phyloP scores from a whole-genome alignment of 2,888 invertebrate species.

The Hedychridium roseum region DNA sequence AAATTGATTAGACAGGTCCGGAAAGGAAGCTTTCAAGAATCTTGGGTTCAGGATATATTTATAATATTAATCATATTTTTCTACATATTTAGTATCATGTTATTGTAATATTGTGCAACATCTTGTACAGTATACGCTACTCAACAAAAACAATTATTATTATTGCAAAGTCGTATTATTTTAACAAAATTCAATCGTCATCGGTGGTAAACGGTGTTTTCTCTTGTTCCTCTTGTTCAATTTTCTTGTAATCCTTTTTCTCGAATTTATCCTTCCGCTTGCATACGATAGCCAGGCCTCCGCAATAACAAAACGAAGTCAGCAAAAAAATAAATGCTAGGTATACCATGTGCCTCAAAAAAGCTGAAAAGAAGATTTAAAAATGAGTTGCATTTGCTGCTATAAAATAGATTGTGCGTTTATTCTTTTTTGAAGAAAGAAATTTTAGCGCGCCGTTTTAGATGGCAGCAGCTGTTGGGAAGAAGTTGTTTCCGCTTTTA shows the following conservation, averaged over 20 bases:
- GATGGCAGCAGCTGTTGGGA: not conserved
- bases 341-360: constrained; percentile 69
- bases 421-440: not conserved
- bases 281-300: constrained; percentile 68
- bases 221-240: constrained; percentile 20
- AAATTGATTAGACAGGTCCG: no score
- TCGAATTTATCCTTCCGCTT: constrained; percentile 63
- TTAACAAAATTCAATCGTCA: not conserved
- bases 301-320: constrained; percentile 68
- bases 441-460: not conserved
- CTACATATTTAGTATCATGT: no score
- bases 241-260: constrained; percentile 42
- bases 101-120: no score
- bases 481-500: not conserved
- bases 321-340: constrained; percentile 68
- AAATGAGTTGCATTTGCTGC: constrained; percentile 3
- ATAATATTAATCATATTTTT: no score
- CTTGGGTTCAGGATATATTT: no score
- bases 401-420: constrained; percentile 3
- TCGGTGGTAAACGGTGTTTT: not conserved
- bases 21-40: no score
- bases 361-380: constrained; percentile 63
- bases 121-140: no score
- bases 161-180: no score
- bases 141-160: no score